Evolutionary conservation across 1,140 invertebrate species (phyloP).

Genomic region (Ylistrum balloti): DNA sequence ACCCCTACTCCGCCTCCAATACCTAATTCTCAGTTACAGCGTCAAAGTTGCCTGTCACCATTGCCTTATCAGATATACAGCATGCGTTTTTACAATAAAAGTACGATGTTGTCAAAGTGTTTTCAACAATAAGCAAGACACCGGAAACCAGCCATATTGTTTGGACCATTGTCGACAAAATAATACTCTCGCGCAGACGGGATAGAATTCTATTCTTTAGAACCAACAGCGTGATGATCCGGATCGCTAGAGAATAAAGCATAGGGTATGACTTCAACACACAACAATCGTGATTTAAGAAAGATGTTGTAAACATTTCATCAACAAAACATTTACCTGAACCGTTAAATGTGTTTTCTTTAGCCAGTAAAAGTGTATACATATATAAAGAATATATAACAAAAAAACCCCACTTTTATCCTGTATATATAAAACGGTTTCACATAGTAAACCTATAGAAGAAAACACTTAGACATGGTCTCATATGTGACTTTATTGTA

Average conservation of each 20-base stretch:
- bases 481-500: not conserved
- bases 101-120: conserved; percentile 38
- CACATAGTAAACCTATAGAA: not conserved
- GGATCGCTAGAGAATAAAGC: not conserved
- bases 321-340: conserved; percentile 13
- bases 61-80: conserved; percentile 6
- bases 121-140: conserved; percentile 34
- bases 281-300: conserved; percentile 12
- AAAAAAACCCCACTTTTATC: not conserved
- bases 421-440: not conserved
- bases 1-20: not conserved
- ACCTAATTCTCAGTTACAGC: conserved; percentile 33
- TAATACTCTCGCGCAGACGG: conserved; percentile 37
- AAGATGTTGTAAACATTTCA: conserved; percentile 28
- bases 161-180: conserved; percentile 7
- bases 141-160: conserved; percentile 37
- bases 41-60: not conserved
- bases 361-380: not conserved
- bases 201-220: not conserved
- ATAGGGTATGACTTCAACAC: not conserved
- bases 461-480: not conserved
- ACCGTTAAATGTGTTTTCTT: conserved; percentile 29
- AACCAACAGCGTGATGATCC: conserved; percentile 32
- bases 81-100: conserved; percentile 39
- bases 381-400: not conserved